A percentile compares a stretch with the other conserved stretches of the same genome.
Evolutionary conservation across 2,797 vertebrate species (phyloP).

Genomic region (Hypotaenidia philippensis): DNA sequence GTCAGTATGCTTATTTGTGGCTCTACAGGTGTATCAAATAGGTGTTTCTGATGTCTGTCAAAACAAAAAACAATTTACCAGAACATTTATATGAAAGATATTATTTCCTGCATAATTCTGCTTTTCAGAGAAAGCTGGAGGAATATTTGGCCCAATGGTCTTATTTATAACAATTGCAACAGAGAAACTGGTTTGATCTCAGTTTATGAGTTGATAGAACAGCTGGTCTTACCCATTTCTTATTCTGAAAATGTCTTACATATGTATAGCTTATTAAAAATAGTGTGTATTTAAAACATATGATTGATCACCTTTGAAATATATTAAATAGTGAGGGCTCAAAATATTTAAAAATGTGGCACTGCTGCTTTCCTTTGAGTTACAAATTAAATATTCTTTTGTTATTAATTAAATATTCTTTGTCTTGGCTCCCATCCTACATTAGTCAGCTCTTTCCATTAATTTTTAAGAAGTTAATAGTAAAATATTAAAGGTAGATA

Average conservation of each 20-base stretch:
- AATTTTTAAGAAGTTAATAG: neutral
- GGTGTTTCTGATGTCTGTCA: neutral
- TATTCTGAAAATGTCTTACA: neutral
- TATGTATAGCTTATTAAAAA: neutral
- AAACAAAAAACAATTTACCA: neutral
- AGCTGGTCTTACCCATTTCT: neutral
- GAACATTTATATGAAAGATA: neutral
- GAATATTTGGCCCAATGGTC: neutral
- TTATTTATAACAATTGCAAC: neutral
- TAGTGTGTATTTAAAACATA: neutral
- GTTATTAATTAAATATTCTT: neutral
- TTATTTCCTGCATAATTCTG: neutral
- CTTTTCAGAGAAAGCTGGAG: neutral
- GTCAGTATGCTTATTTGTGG: neutral
- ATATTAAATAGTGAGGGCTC: neutral
- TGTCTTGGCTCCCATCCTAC: neutral
- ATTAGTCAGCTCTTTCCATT: neutral
- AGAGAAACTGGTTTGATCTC: neutral
- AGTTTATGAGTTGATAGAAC: neutral
- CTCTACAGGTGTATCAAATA: neutral
- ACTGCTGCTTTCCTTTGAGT: neutral
- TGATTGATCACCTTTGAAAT: neutral
- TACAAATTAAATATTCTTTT: neutral
- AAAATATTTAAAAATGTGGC: neutral
- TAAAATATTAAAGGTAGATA: neutral